Conservation (phyloP, 2,888 invertebrate genomes). For the Microplitis manilae region DNA sequence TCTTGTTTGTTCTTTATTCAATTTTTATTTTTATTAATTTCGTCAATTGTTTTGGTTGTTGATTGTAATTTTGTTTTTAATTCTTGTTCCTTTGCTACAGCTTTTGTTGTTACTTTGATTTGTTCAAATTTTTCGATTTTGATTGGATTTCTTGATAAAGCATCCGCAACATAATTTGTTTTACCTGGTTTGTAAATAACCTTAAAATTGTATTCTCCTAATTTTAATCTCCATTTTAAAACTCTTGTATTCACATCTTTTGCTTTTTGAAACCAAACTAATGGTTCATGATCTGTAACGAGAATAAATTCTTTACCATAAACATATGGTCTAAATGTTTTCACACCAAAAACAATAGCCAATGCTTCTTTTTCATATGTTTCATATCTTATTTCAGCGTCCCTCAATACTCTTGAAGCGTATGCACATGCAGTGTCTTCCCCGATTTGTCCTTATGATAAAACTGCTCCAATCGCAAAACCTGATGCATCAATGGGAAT, state of each 20-base stretch:
- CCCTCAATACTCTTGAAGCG: slow-evolving; percentile 19
- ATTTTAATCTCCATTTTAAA: not conserved
- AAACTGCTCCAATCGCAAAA: no score
- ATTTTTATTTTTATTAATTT: no score
- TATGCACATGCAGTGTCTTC: slow-evolving; percentile 26
- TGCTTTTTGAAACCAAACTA: slow-evolving; percentile 1
- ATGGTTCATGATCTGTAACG: not conserved
- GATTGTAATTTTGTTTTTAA: no score
- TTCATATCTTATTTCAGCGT: slow-evolving; percentile 26
- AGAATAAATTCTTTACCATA: slow-evolving; percentile 17
- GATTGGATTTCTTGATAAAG: slow-evolving; percentile 8
- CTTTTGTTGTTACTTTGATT: not conserved
- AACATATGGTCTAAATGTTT: slow-evolving; percentile 31
- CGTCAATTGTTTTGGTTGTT: no score
- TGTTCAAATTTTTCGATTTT: not conserved
- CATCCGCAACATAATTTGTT: not conserved
- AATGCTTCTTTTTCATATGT: slow-evolving; percentile 23
- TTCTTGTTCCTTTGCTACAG: no score
- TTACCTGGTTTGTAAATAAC: slow-evolving; percentile 6
- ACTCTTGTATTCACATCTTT: not conserved
- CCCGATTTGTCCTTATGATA: no score
- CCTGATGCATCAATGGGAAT: no score
- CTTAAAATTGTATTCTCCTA: slow-evolving; percentile 12
- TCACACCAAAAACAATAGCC: slow-evolving; percentile 7
- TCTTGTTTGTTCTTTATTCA: no score